Percentiles rank a stretch among this genome's conserved stretches.
These are phyloP conservation scores for Phasia obesa DNA, from an alignment of 2,888 invertebrate genomes.

Conservation along the genomic window DNA sequence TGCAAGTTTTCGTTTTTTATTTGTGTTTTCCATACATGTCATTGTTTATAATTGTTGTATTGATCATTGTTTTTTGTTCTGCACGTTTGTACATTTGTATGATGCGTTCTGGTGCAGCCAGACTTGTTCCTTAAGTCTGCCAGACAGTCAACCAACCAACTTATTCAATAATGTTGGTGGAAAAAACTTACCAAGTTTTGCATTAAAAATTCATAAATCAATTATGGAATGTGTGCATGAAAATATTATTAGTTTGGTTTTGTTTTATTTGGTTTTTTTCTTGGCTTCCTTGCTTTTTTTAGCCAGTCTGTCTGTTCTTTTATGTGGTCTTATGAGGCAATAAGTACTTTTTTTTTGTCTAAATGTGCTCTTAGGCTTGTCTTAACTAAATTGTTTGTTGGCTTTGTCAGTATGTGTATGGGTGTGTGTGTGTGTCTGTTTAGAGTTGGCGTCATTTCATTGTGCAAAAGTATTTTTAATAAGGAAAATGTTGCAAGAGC, in stretches of 20 bases:
- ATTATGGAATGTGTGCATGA: slow-evolving; percentile 81
- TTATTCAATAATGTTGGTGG: slow-evolving; percentile 66
- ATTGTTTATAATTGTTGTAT: slow-evolving; percentile 69
- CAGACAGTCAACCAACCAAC: slow-evolving; percentile 42
- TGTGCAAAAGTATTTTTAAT: slow-evolving; percentile 66
- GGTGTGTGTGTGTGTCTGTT: slow-evolving; percentile 4
- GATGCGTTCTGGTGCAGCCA: slow-evolving; percentile 53
- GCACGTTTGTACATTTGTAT: slow-evolving; percentile 32
- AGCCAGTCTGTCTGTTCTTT: slow-evolving; percentile 38
- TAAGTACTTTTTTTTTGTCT: slow-evolving; percentile 20
- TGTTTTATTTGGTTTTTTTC: slow-evolving; percentile 45
- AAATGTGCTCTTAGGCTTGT: slow-evolving; percentile 28
- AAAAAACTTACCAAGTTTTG: slow-evolving; percentile 74
- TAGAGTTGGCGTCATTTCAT: slow-evolving; percentile 66
- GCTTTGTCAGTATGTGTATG: neutral
- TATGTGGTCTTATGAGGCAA: slow-evolving; percentile 41
- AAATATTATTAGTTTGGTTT: slow-evolving; percentile 73
- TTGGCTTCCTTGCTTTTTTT: slow-evolving; percentile 73
- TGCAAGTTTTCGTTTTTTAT: slow-evolving; percentile 47
- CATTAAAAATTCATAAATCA: slow-evolving; percentile 82
- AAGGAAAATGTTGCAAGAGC: slow-evolving; percentile 55
- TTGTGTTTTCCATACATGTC: slow-evolving; percentile 56
- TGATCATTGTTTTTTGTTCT: slow-evolving; percentile 62
- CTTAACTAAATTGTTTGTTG: slow-evolving; percentile 26
- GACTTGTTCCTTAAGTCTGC: slow-evolving; percentile 26